Conservation (phyloP, 2,113 vertebrate species). For the Eurystomus gularis region DNA sequence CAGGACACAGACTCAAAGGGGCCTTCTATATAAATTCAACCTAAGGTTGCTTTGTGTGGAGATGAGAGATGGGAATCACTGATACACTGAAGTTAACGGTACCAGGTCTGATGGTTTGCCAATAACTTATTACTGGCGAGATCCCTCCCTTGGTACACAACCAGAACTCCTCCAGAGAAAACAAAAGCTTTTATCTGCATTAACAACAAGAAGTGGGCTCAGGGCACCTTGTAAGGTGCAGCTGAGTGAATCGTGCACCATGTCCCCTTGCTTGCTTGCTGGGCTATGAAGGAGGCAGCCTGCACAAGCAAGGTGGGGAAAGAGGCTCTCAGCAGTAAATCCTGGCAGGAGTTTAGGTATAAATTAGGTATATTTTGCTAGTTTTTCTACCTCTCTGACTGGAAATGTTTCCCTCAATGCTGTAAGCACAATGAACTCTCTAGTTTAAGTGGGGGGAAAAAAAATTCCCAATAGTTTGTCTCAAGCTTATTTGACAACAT, state of each 20-base stretch:
- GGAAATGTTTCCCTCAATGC: neutral
- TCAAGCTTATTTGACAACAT: neutral
- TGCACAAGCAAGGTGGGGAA: neutral
- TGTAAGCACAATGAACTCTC: neutral
- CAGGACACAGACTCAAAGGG: conserved; percentile 25
- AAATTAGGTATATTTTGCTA: neutral
- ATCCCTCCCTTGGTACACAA: neutral
- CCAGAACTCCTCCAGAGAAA: neutral
- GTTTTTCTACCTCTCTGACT: neutral
- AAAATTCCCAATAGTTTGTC: neutral
- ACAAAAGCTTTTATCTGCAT: neutral
- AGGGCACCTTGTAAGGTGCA: neutral
- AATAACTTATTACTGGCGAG: neutral
- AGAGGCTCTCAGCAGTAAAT: neutral
- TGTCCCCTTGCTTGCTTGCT: neutral
- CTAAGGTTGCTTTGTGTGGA: neutral
- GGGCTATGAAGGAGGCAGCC: neutral
- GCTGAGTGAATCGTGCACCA: rapidly evolving
- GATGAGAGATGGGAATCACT: neutral
- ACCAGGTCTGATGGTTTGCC: neutral
- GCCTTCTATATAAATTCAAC: conserved; percentile 23
- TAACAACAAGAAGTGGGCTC: neutral
- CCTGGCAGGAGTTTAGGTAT: neutral
- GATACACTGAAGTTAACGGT: neutral
- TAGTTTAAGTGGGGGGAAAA: neutral